Percentiles rank a stretch among this genome's conserved stretches.
Conservation (phyloP, 2,888 invertebrate species). For the Marronus borbonicus region DNA sequence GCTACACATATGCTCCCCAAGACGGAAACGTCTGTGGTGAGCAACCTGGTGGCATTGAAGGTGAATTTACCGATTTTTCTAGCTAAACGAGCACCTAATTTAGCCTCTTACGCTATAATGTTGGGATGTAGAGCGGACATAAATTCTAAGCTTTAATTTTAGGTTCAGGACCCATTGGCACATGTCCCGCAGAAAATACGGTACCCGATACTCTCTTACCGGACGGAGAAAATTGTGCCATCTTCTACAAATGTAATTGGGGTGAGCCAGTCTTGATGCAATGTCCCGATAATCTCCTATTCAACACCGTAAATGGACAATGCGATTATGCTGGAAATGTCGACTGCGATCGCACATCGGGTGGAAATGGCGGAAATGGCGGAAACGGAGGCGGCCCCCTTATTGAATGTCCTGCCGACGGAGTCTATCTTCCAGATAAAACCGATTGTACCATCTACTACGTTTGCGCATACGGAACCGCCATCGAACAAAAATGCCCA, state of each 20-base stretch:
- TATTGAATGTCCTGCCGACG: conserved; percentile 11
- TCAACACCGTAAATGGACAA: conserved; percentile 11
- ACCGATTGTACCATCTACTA: conserved; percentile 13
- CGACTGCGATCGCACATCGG: not conserved
- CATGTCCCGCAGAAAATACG: conserved; percentile 23
- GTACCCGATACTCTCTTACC: conserved; percentile 25
- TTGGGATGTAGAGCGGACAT: not conserved
- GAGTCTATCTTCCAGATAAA: not conserved
- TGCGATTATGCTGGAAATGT: not conserved
- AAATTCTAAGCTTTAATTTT: not conserved
- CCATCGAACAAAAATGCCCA: not conserved
- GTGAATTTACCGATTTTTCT: not conserved
- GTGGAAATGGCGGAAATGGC: not conserved
- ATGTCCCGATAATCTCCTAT: not conserved
- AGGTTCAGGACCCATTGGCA: conserved; percentile 30
- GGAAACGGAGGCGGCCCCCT: not conserved
- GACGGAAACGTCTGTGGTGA: not conserved
- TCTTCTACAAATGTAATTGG: not conserved
- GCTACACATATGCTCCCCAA: too few relatives aligned
- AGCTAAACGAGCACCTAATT: too few relatives aligned
- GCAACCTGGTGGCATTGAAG: not conserved
- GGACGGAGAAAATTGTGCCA: not conserved
- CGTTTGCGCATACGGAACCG: not conserved
- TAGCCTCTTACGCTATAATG: too few relatives aligned
- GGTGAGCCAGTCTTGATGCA: not conserved